Conservation (phyloP, 2,797 vertebrate species). For the Geotrypetes seraphini region DNA sequence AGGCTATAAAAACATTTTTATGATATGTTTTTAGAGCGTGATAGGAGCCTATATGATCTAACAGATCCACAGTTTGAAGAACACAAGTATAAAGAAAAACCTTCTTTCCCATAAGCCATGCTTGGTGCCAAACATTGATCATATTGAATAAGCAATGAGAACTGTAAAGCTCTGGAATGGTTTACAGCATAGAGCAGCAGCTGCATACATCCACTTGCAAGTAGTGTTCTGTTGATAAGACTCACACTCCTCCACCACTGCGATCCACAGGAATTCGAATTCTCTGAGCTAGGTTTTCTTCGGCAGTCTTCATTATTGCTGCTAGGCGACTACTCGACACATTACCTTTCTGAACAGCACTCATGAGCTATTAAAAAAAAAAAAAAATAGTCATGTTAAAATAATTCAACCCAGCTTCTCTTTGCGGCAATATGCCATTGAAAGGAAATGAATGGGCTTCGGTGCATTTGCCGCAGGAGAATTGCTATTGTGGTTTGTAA, state of each 20-base stretch:
- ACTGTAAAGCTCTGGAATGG: slow-evolving; percentile 35
- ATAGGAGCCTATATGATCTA: no score
- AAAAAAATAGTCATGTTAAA: no score
- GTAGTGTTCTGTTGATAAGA: neutral
- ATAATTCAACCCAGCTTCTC: no score
- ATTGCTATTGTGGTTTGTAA: no score
- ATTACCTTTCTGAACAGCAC: slow-evolving; percentile 85
- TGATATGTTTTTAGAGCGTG: no score
- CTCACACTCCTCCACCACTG: slow-evolving; percentile 86
- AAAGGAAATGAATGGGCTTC: no score
- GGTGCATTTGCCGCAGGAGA: no score
- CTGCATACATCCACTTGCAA: neutral
- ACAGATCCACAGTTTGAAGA: no score
- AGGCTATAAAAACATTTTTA: no score
- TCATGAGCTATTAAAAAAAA: slow-evolving; percentile 78
- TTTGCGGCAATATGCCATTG: no score
- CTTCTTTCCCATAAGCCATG: no score
- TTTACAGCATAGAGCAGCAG: slow-evolving; percentile 14
- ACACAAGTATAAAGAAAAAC: no score
- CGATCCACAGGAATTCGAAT: slow-evolving; percentile 80
- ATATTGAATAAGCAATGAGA: neutral
- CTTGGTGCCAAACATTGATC: neutral
- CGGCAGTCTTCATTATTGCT: slow-evolving; percentile 83
- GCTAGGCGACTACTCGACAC: slow-evolving; percentile 87
- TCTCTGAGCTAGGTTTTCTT: slow-evolving; percentile 75